Evolutionary conservation across 92 coral and sea anemone species (phyloP).

Genomic region (Montipora capitata): DNA sequence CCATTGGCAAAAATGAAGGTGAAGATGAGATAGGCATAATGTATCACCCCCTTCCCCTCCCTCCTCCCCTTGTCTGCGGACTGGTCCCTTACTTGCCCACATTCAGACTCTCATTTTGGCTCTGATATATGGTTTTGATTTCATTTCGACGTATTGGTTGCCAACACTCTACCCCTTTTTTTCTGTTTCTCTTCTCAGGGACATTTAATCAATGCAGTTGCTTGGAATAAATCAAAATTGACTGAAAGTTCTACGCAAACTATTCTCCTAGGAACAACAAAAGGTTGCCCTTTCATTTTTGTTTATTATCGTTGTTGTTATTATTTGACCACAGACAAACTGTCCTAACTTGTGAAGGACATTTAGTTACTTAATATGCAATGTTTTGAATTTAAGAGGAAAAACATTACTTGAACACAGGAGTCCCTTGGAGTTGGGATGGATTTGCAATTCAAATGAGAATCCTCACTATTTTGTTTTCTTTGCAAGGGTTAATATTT

Average conservation of each 20-base stretch:
- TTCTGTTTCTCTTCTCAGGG: slow-evolving; percentile 61
- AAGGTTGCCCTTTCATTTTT: slow-evolving; percentile 59
- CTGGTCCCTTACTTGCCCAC: no score
- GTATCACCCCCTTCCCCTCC: neutral
- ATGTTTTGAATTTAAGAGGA: no score
- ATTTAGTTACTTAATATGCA: no score
- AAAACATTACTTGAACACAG: no score
- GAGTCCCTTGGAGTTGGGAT: no score
- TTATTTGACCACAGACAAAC: no score
- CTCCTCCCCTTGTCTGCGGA: no score
- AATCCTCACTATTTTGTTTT: neutral
- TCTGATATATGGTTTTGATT: neutral
- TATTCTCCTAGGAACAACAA: slow-evolving; percentile 92
- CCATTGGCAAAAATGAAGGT: slow-evolving; percentile 93
- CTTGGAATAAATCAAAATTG: slow-evolving; percentile 96
- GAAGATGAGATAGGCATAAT: no score
- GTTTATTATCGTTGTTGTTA: neutral
- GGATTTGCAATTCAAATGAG: neutral
- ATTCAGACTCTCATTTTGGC: neutral
- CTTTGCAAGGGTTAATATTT: slow-evolving; percentile 81
- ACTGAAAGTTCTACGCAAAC: slow-evolving; percentile 96
- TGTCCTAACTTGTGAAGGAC: no score
- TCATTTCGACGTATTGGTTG: no score
- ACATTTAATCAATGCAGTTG: slow-evolving; percentile 92
- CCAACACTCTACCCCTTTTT: no score